Conservation (phyloP, 1,140 invertebrate genomes). For the Nasonia vitripennis region DNA sequence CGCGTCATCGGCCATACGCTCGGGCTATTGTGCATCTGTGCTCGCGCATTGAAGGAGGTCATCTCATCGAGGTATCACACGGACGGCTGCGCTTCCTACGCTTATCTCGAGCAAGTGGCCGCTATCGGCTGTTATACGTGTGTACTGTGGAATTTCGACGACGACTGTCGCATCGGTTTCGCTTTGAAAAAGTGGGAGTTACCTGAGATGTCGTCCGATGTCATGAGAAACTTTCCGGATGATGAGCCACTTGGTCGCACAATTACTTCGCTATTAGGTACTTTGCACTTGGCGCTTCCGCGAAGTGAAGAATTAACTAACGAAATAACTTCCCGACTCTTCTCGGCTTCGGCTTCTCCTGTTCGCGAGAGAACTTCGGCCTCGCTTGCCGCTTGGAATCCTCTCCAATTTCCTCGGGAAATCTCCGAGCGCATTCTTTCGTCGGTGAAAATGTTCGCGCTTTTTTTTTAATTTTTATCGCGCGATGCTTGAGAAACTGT, state of each 20-base stretch:
- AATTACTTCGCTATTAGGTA: not conserved
- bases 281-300: too few relatives aligned
- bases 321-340: too few relatives aligned
- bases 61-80: not conserved
- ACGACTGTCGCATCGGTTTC: too few relatives aligned
- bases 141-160: too few relatives aligned
- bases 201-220: too few relatives aligned
- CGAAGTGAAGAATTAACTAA: too few relatives aligned
- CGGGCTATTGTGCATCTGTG: not conserved
- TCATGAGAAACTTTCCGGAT: too few relatives aligned
- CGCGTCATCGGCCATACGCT: not conserved
- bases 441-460: too few relatives aligned
- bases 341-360: not conserved
- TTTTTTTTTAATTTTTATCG: not conserved
- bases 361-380: not conserved
- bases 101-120: not conserved
- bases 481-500: not conserved
- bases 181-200: not conserved
- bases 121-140: too few relatives aligned
- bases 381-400: not conserved
- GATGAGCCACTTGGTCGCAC: not conserved
- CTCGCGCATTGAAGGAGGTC: not conserved
- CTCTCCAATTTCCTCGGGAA: not conserved
- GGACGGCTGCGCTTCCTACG: not conserved
- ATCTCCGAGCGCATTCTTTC: not conserved